phyloP scores from a whole-genome alignment of 2,797 vertebrate genomes.

The Sebastes diaconus region DNA sequence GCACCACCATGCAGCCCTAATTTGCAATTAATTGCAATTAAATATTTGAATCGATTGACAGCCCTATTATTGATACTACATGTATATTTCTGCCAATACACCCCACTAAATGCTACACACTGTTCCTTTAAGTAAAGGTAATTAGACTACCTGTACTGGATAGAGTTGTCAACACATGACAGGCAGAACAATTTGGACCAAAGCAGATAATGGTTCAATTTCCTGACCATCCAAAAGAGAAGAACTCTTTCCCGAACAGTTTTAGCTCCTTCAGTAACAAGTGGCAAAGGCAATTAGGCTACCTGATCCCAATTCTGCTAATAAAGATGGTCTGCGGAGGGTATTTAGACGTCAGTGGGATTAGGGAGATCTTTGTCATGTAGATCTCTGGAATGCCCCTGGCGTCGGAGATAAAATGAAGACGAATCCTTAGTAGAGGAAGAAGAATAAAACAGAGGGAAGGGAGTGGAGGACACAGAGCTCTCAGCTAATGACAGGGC shows the following conservation, averaged over 20 bases:
- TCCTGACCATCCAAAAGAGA: not conserved
- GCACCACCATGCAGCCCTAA: too few species aligned
- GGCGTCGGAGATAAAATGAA: constrained; percentile 71
- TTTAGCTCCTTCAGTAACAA: constrained; percentile 45
- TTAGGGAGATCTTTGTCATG: constrained; percentile 76
- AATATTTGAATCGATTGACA: too few species aligned
- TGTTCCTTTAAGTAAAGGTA: not conserved
- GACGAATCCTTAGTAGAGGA: constrained; percentile 59
- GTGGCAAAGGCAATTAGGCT: constrained; percentile 71
- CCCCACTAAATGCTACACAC: too few species aligned
- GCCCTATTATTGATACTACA: too few species aligned
- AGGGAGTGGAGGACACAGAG: constrained; percentile 76
- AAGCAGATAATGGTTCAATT: not conserved
- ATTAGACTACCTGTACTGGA: not conserved
- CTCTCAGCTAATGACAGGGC: constrained; percentile 96
- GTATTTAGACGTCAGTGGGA: constrained; percentile 72
- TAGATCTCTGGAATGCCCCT: constrained; percentile 70
- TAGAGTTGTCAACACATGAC: not conserved
- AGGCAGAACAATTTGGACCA: not conserved
- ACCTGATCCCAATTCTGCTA: constrained; percentile 67
- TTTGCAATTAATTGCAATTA: too few species aligned
- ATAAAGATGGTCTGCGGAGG: constrained; percentile 65
- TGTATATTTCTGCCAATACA: too few species aligned
- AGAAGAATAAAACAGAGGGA: constrained; percentile 65
- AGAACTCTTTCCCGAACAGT: constrained; percentile 18